These are phyloP conservation scores for Atrina japonica DNA, from an alignment of 2,888 invertebrate species.

Conservation along the genomic window DNA sequence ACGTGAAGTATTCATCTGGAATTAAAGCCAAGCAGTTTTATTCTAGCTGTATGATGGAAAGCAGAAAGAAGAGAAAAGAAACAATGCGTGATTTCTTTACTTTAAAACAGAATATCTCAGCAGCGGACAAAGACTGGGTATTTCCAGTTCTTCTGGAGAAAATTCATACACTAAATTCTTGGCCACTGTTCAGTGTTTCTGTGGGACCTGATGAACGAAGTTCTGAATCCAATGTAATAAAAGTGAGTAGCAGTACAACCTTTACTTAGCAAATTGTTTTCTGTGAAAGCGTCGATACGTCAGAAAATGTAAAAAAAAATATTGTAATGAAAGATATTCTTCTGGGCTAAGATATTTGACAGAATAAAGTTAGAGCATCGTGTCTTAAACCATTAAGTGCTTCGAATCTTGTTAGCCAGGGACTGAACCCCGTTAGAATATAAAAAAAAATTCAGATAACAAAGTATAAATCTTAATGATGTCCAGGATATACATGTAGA, in stretches of 20 bases:
- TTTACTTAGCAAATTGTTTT: not conserved
- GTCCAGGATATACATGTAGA: too few relatives aligned
- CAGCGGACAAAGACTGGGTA: slow-evolving; percentile 36
- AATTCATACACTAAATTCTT: slow-evolving; percentile 65
- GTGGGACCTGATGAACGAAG: slow-evolving; percentile 71
- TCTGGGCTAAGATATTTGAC: too few relatives aligned
- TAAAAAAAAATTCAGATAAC: too few relatives aligned
- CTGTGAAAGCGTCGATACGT: too few relatives aligned
- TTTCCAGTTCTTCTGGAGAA: slow-evolving; percentile 54
- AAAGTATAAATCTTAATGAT: too few relatives aligned
- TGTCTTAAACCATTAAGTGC: too few relatives aligned
- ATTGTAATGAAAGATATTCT: too few relatives aligned
- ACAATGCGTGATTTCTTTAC: slow-evolving; percentile 56
- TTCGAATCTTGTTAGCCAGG: too few relatives aligned
- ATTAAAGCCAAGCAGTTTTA: slow-evolving; percentile 63
- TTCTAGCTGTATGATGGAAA: slow-evolving; percentile 67
- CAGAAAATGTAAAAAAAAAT: too few relatives aligned
- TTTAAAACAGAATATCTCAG: slow-evolving; percentile 54
- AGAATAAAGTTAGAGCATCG: too few relatives aligned
- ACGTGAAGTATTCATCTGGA: slow-evolving; percentile 6
- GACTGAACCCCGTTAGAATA: too few relatives aligned
- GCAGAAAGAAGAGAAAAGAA: slow-evolving; percentile 43
- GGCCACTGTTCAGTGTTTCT: slow-evolving; percentile 68
- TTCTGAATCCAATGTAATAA: slow-evolving; percentile 65
- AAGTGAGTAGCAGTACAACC: slow-evolving; percentile 57